Evolutionary conservation across 2,113 vertebrate genomes (phyloP).

Genomic region (Danionella cerebrum): DNA sequence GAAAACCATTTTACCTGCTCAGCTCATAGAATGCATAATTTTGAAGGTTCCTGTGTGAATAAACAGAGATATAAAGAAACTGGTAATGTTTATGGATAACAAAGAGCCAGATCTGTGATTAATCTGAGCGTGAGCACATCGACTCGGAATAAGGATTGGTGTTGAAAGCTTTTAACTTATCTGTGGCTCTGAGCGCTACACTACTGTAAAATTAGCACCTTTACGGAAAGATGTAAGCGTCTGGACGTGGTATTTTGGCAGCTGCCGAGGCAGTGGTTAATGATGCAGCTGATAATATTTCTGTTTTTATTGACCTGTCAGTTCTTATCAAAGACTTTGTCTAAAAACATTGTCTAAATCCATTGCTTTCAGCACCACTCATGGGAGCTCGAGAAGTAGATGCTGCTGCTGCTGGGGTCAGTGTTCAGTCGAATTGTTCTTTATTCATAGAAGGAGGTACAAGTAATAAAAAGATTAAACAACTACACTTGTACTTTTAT

Average conservation of each 20-base stretch:
- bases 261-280: conserved; percentile 51
- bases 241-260: conserved; percentile 62
- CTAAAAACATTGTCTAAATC: conserved; percentile 64
- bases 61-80: too few species aligned
- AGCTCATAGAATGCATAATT: too few species aligned
- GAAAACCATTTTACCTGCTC: too few species aligned
- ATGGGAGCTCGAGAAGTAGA: background rate
- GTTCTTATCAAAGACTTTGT: conserved; percentile 58
- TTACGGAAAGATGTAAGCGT: conserved; percentile 51
- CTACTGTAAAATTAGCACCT: conserved; percentile 67
- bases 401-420: background rate
- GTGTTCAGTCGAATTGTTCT: background rate
- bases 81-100: background rate
- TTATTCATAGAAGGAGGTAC: background rate
- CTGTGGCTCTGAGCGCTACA: conserved; percentile 53
- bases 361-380: conserved; percentile 64
- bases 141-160: conserved; percentile 31
- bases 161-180: conserved; percentile 47
- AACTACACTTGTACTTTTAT: too few species aligned
- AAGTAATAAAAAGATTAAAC: background rate
- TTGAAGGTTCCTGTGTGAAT: too few species aligned
- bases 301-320: conserved; percentile 69
- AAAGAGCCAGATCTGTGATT: background rate
- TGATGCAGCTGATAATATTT: conserved; percentile 59
- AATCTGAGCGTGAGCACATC: background rate